Evolutionary conservation across 1,140 invertebrate species (phyloP).

Genomic region (Gerris buenoi): DNA sequence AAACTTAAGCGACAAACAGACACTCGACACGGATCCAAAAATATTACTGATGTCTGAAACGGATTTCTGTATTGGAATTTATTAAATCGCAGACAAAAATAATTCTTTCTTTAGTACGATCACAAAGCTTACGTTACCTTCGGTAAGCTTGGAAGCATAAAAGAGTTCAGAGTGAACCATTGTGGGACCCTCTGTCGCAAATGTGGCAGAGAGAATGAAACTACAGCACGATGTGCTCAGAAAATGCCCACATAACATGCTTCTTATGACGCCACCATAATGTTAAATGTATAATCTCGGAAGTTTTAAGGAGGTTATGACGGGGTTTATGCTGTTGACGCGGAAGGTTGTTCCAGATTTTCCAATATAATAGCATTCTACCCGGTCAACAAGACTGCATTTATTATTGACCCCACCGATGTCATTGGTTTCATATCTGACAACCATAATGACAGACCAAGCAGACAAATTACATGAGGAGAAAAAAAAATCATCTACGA

Average conservation of each 20-base stretch:
- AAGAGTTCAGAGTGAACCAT: too few species aligned
- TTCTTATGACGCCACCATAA: neutral
- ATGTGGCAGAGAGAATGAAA: too few species aligned
- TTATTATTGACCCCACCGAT: neutral
- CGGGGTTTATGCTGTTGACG: neutral
- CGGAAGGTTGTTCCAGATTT: neutral
- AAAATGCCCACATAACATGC: neutral
- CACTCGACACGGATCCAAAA: too few species aligned
- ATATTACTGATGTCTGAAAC: too few species aligned
- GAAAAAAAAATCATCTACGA: too few species aligned
- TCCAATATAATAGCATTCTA: neutral
- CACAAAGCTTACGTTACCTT: too few species aligned
- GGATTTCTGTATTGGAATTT: too few species aligned
- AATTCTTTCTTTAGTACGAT: too few species aligned
- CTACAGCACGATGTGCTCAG: neutral
- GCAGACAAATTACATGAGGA: neutral
- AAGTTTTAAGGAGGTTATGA: neutral
- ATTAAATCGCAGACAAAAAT: too few species aligned
- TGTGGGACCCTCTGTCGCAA: too few species aligned
- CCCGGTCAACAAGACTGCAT: neutral
- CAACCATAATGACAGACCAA: neutral
- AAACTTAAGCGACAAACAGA: too few species aligned
- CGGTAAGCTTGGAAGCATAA: too few species aligned
- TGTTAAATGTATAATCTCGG: neutral
- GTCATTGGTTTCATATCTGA: neutral